Conservation (phyloP, 2,888 invertebrate genomes). For the Drosophila mayaguana region DNA sequence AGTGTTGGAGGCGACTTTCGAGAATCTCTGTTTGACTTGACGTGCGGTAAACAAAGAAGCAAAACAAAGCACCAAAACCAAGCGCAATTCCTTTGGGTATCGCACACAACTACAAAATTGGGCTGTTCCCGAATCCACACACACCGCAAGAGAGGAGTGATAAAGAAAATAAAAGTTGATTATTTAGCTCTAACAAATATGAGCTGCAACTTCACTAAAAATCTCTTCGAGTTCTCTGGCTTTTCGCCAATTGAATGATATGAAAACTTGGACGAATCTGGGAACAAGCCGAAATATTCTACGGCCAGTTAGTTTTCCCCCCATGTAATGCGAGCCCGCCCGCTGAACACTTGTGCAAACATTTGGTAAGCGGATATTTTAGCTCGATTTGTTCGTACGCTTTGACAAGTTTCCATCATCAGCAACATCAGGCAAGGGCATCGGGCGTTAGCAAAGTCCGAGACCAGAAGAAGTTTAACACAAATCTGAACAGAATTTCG, state of each 20-base stretch:
- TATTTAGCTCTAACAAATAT: background rate
- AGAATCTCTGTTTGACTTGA: slow-evolving; percentile 65
- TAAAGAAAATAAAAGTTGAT: background rate
- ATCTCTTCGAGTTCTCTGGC: background rate
- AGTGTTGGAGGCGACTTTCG: slow-evolving; percentile 56
- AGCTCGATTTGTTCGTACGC: slow-evolving; percentile 73
- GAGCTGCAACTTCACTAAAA: background rate
- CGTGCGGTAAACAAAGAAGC: slow-evolving; percentile 28
- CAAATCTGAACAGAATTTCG: slow-evolving; percentile 49
- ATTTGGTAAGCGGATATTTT: slow-evolving; percentile 80
- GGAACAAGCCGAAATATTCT: slow-evolving; percentile 17
- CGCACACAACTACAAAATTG: background rate
- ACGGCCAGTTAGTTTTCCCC: background rate
- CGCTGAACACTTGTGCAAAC: slow-evolving; percentile 78
- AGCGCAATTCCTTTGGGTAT: slow-evolving; percentile 64
- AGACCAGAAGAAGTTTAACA: slow-evolving; percentile 27
- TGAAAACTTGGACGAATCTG: background rate
- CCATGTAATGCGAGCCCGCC: slow-evolving; percentile 61
- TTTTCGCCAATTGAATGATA: background rate
- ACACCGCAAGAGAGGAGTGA: background rate
- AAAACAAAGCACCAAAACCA: slow-evolving; percentile 28
- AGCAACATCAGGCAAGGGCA: slow-evolving; percentile 31
- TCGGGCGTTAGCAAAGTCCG: slow-evolving; percentile 9
- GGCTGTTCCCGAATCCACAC: slow-evolving; percentile 25
- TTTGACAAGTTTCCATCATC: slow-evolving; percentile 80